Base-by-base conservation (phyloP, 2,888 invertebrate species). In the Erebia ligea region DNA sequence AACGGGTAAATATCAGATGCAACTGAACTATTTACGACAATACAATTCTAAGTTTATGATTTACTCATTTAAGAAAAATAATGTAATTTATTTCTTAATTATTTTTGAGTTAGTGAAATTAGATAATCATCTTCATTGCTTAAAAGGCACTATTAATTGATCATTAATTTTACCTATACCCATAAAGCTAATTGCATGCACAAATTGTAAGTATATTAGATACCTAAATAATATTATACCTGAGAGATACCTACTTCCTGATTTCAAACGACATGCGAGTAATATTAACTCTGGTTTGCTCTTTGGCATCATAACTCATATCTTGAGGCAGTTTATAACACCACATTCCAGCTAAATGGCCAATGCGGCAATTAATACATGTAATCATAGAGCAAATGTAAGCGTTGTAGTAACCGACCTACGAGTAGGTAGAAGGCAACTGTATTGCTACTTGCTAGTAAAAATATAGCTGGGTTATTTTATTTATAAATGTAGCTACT, bases 241-340 rank as follows among this genome's bases (percentile, higher is more conserved):
- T 61, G 50, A 61, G 69, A 69, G 59, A 58, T 68, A 73, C n/a
- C n/a, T n/a, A n/a, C 69, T 76, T 76, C 75, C 75, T 76, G 68
- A 73, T 69, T 72, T 70, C 62, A 62, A 59, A 68, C 70, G 70
- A 73, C 69, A 64, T 69, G 68, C 69, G 59, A 69, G 56, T 61
- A 69, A 48, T 65, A 74, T 75, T 72, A 76, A 72, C 61, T 72
- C 70, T 64, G 66, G 69, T 68, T 73, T 77, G 75, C 76, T 70
- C 76, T 74, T 74, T 75, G 74, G 70, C 74, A 73, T 72, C 76
- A 76, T 76, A 76, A 74, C 64, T 75, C 70, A 76, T 70, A 72
- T 72, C 74, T 70, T 64, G 69, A 71, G 68, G 71, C 70, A 65
- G 68, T 71, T 72, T 75, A 72, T 71, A 71, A 73, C 68, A 71